Base-by-base conservation (phyloP, 2,113 vertebrate species). In the Nansenia antarctica region DNA sequence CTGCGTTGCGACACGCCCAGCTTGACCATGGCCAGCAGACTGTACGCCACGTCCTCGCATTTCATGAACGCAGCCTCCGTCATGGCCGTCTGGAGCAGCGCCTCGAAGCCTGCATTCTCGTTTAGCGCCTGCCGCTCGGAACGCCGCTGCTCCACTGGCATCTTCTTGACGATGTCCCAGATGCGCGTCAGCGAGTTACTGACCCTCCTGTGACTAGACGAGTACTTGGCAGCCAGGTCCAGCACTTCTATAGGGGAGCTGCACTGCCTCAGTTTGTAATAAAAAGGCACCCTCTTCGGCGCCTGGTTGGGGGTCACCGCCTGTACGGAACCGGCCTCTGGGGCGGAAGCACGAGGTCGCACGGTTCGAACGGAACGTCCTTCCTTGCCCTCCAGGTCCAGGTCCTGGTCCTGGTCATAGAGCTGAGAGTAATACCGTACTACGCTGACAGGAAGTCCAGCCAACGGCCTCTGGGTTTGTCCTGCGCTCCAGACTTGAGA, bases 1-100 rank as follows among this genome's bases (percentile, higher is more conserved):
- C 95, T 95, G 15, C 82, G 84, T 75, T 96, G 95, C 2, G 93
- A 83, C 39, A 99, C 74, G 0, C 94, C 92, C 0, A 99, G 85
- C 29, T 69, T 94, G 70, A 96, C 70, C 3, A 92, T 6, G 0
- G 93, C 88, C n/a, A 94, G 71, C 29, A 99, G 88, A 39, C 86
- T 86, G 65, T 94, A 94, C 3, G 88, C 78, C 31, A 96, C 18
- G 35, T 91, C 79, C 0, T 82, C 11, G 1, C 12, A 75, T 0
- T 0, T 29, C 92, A 96, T 87, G 55, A 63, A 45, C 0, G 37
- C 77, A 1, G 91, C 74, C 0, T 76, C 49, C 1, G 31, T 77
- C 83, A 94, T 84, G 66, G 89, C 68, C 0, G 59, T 73, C 32
- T 93, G 89, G 71, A 96, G 94, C 1, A 99, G 84, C 26, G 55